Percentiles rank a stretch among this genome's conserved stretches.
Conservation (phyloP, 2,888 invertebrate species). For the Lochmaea capreae region DNA sequence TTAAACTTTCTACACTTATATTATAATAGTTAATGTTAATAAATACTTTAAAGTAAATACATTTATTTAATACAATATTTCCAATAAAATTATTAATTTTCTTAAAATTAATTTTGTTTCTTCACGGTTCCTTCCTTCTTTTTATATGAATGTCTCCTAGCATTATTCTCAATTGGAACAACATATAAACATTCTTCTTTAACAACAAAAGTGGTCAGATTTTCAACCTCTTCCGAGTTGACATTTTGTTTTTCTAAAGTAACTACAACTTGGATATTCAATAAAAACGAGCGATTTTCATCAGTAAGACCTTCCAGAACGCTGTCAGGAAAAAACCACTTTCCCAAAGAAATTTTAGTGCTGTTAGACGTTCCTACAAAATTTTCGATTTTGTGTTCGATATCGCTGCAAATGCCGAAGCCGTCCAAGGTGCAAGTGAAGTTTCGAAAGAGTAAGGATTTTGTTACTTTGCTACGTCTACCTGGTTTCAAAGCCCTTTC, state of each 20-base stretch:
- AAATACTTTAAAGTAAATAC: too few species aligned
- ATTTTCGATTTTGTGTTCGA: conserved; percentile 16
- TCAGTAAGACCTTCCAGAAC: conserved; percentile 18
- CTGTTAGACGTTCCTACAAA: conserved; percentile 16
- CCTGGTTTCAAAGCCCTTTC: not conserved
- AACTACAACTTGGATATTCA: conserved; percentile 28
- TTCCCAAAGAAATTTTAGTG: conserved; percentile 23
- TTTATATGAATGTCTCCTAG: not conserved
- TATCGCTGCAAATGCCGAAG: conserved; percentile 15
- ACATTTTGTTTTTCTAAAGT: conserved; percentile 7
- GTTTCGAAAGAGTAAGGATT: conserved; percentile 21
- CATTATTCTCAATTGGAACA: not conserved
- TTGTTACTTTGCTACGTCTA: not conserved
- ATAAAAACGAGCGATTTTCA: conserved; percentile 9
- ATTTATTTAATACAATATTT: too few species aligned
- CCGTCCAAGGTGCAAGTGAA: conserved; percentile 22
- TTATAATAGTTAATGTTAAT: too few species aligned
- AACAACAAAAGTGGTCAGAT: conserved; percentile 1
- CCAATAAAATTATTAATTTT: too few species aligned
- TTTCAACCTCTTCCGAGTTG: not conserved
- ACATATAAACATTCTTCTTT: conserved; percentile 23
- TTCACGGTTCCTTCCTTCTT: not conserved
- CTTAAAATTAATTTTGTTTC: not conserved
- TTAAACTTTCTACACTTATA: too few species aligned
- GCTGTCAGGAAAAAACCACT: conserved; percentile 37